Conservation (phyloP, 2,113 vertebrate genomes). For the Isurus oxyrinchus region DNA sequence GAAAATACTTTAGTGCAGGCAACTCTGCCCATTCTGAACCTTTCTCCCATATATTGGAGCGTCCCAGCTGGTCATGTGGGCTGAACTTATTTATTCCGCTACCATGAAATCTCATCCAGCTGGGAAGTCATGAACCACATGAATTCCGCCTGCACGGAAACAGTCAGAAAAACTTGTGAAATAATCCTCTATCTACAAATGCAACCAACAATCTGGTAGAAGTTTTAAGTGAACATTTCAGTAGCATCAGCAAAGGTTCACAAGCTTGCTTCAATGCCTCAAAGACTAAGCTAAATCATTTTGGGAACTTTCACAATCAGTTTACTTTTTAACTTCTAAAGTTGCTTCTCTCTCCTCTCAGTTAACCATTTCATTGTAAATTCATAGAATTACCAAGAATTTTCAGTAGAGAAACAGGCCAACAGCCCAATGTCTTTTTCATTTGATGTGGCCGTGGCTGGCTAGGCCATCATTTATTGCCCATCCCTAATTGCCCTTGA, state of each 20-base stretch:
- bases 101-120: neutral
- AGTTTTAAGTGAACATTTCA: neutral
- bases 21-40: neutral
- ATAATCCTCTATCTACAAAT: neutral
- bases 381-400: neutral
- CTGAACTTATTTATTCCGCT: neutral
- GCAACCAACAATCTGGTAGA: neutral
- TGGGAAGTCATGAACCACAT: neutral
- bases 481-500: too few species aligned
- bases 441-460: too few species aligned
- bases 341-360: neutral
- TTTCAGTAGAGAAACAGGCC: neutral
- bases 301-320: neutral
- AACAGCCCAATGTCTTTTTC: neutral
- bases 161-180: neutral
- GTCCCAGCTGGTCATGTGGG: neutral
- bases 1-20: neutral
- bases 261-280: neutral
- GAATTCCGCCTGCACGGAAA: neutral
- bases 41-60: neutral
- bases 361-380: neutral
- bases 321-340: neutral
- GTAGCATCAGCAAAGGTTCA: neutral
- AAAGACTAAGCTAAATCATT: neutral
- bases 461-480: too few species aligned